Conservation (phyloP, 2,113 vertebrate genomes). For the Dicerorhinus sumatrensis region DNA sequence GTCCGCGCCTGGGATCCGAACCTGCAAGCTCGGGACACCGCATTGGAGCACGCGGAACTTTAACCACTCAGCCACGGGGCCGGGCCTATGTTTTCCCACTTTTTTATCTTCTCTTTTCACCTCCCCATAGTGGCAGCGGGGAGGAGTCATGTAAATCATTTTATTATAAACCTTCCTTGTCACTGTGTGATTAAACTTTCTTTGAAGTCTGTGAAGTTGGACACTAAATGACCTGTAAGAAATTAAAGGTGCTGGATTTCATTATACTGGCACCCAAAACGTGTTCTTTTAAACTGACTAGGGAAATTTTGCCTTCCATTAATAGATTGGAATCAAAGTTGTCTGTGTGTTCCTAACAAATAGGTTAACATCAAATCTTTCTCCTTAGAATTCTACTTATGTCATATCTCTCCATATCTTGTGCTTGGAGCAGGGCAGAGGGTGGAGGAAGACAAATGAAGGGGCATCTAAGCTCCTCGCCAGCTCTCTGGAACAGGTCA, state of each 20-base stretch:
- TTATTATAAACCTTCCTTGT: slow-evolving; percentile 48
- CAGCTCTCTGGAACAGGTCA: not conserved
- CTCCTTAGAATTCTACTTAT: slow-evolving; percentile 25
- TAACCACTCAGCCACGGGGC: too few relatives aligned
- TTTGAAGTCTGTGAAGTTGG: slow-evolving; percentile 63
- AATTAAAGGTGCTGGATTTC: slow-evolving; percentile 69
- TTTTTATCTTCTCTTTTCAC: slow-evolving; percentile 5
- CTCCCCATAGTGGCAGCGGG: not conserved
- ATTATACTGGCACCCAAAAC: slow-evolving; percentile 53
- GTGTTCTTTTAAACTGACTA: slow-evolving; percentile 58
- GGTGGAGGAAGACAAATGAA: not conserved
- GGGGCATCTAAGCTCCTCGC: too few relatives aligned
- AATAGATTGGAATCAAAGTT: slow-evolving; percentile 38
- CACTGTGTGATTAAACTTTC: slow-evolving; percentile 58
- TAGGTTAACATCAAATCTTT: slow-evolving; percentile 53
- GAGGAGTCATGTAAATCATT: slow-evolving; percentile 41
- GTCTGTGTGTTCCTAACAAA: slow-evolving; percentile 42
- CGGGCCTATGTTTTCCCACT: not conserved
- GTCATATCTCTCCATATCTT: not conserved
- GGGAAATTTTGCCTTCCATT: slow-evolving; percentile 28
- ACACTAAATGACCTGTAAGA: slow-evolving; percentile 65
- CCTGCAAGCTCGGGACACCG: too few relatives aligned
- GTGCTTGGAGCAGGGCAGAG: not conserved
- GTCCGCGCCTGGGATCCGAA: too few relatives aligned
- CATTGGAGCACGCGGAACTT: too few relatives aligned